These are phyloP conservation scores for Leucoptera coffeella DNA, from an alignment of 2,888 invertebrate genomes.

Conservation along the genomic window DNA sequence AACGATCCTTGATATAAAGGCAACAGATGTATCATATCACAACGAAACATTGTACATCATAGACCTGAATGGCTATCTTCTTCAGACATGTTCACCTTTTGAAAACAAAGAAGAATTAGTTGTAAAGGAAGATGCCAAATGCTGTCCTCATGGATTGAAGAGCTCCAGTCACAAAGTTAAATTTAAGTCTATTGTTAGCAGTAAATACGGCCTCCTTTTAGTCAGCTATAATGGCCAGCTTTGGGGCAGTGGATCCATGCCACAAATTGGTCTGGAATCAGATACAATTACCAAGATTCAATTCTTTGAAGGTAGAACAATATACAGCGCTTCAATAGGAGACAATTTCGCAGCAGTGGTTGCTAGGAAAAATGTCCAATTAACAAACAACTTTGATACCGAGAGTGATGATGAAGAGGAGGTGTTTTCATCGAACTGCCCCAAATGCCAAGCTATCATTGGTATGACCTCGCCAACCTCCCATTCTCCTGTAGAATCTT, in stretches of 20 bases:
- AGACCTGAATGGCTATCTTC: constrained; percentile 55
- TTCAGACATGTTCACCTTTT: constrained; percentile 49
- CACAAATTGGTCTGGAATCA: constrained; percentile 58
- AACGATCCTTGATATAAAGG: no score
- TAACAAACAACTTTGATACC: constrained; percentile 48
- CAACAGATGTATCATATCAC: constrained; percentile 59
- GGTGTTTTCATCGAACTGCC: constrained; percentile 60
- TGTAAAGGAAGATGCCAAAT: constrained; percentile 58
- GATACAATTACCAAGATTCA: constrained; percentile 56
- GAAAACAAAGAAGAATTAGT: constrained; percentile 55
- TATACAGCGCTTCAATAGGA: constrained; percentile 68
- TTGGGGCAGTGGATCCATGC: constrained; percentile 64
- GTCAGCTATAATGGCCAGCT: constrained; percentile 62
- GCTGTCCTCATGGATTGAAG: constrained; percentile 61
- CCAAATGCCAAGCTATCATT: constrained; percentile 56
- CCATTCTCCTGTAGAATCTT: constrained; percentile 58
- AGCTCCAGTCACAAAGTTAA: constrained; percentile 56
- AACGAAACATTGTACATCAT: constrained; percentile 55
- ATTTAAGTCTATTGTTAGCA: constrained; percentile 57
- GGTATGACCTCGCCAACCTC: constrained; percentile 53
- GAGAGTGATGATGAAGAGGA: constrained; percentile 58
- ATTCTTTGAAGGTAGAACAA: constrained; percentile 62
- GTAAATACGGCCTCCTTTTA: constrained; percentile 57
- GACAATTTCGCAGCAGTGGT: constrained; percentile 70
- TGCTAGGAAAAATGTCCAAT: constrained; percentile 54